phyloP scores from a whole-genome alignment of 2,113 vertebrate genomes.

The Cinclus mexicanus region DNA sequence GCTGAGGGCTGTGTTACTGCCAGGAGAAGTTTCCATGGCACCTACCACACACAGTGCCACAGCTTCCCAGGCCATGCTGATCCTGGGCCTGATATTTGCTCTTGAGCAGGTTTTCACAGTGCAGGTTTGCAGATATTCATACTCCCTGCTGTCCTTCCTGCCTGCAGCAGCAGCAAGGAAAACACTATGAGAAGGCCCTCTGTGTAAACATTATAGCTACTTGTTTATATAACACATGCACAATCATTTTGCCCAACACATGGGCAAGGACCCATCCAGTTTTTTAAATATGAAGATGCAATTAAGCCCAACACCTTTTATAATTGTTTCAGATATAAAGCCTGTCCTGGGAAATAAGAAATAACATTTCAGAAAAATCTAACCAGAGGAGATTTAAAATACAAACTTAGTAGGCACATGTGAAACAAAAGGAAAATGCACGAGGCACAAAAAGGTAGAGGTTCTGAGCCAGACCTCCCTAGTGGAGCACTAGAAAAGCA shows the following conservation, averaged over 20 bases:
- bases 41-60: neutral
- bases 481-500: neutral
- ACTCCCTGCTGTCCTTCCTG: neutral
- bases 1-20: neutral
- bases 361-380: neutral
- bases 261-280: accelerated
- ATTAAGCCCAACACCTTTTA: neutral
- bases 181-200: neutral
- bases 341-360: neutral
- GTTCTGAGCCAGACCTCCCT: neutral
- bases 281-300: neutral
- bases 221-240: neutral
- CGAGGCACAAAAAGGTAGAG: neutral
- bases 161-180: neutral
- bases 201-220: neutral
- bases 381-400: accelerated
- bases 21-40: slow-evolving; percentile 50
- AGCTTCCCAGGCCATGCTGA: neutral
- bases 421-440: neutral
- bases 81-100: neutral
- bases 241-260: neutral
- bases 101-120: neutral
- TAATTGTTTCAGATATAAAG: neutral
- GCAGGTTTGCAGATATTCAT: neutral
- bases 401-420: neutral